Evolutionary conservation across 2,797 vertebrate species (phyloP).

Genomic region (Darevskia nairensis): DNA sequence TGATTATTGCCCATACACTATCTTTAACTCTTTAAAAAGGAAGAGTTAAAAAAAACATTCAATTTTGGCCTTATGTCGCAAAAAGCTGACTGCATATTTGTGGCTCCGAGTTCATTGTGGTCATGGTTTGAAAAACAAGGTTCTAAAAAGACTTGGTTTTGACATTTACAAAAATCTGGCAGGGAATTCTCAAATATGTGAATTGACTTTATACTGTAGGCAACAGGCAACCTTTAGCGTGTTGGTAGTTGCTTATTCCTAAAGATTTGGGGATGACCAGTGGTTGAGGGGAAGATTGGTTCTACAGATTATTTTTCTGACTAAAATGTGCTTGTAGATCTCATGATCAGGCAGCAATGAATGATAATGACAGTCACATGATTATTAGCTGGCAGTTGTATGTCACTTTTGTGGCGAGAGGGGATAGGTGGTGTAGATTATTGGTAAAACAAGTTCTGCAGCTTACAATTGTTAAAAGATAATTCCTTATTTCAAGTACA

Average conservation of each 20-base stretch:
- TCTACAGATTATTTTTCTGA: not conserved
- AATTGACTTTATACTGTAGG: not conserved
- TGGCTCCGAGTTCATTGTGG: not conserved
- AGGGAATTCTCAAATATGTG: not conserved
- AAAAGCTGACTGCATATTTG: not conserved
- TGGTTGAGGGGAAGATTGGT: not conserved
- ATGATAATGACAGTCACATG: not conserved
- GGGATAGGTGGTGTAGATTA: not conserved
- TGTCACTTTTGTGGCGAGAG: not conserved
- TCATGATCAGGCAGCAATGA: constrained; percentile 5
- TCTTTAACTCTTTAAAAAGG: not conserved
- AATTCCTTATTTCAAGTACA: not conserved
- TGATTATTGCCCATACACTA: not conserved
- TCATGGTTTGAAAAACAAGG: not conserved
- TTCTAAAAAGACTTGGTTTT: not conserved
- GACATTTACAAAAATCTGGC: not conserved
- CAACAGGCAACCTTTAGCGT: not conserved
- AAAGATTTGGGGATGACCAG: not conserved
- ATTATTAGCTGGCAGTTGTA: not conserved
- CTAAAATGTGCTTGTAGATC: not conserved
- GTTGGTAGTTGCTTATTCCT: not conserved
- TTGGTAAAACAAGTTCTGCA: not conserved
- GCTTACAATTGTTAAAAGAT: not conserved
- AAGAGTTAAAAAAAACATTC: not conserved
- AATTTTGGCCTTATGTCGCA: too few species aligned